Evolutionary conservation across 23 tunicate species (phyloP).

Genomic region (Phallusia fumigata): DNA sequence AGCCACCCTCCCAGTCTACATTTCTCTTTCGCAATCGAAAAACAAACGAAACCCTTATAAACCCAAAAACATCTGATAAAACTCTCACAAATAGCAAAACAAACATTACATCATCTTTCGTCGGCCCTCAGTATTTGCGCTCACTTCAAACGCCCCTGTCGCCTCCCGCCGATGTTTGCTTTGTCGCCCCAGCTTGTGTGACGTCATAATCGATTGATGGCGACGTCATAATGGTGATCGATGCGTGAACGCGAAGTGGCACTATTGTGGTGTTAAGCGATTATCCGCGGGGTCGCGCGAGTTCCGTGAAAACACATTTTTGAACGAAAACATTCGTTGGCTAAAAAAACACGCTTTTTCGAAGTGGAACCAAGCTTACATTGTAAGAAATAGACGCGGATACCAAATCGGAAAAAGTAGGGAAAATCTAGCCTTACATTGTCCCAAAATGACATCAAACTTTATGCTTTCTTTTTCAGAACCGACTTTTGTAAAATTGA

Average conservation of each 20-base stretch:
- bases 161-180: background rate
- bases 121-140: background rate
- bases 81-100: background rate
- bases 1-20: too few relatives aligned
- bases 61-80: too few relatives aligned
- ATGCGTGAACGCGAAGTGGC: background rate
- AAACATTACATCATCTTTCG: background rate
- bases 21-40: too few relatives aligned
- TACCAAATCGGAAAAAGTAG: too few relatives aligned
- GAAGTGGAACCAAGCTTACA: too few relatives aligned
- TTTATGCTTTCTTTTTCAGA: constrained; percentile 28
- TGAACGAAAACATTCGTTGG: background rate
- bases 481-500: constrained; percentile 67
- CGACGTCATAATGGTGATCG: constrained; percentile 2
- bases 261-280: background rate
- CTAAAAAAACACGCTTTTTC: background rate
- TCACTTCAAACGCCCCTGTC: background rate
- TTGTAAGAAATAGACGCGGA: too few relatives aligned
- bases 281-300: background rate
- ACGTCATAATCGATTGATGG: constrained; percentile 3
- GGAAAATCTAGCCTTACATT: too few relatives aligned
- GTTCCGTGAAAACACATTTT: background rate
- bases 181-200: background rate
- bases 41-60: too few relatives aligned
- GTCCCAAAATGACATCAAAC: too few relatives aligned